Conservation (phyloP, 2,797 vertebrate genomes). For the Phataginus tetradactyla region DNA sequence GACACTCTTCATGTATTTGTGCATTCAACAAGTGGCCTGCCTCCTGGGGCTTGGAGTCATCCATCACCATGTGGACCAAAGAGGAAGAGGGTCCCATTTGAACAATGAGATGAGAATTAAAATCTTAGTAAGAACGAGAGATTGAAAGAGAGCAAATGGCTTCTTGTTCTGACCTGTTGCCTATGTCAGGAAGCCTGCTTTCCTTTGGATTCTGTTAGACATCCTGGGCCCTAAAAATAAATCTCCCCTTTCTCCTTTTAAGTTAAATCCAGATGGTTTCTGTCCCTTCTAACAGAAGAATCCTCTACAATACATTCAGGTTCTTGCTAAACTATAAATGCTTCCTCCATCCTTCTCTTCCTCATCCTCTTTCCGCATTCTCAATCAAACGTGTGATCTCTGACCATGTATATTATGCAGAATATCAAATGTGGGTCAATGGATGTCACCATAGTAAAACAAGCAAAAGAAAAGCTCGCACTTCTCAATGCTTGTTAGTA, state of each 20-base stretch:
- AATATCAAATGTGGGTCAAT: constrained; percentile 67
- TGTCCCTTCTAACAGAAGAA: background rate
- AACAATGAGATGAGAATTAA: background rate
- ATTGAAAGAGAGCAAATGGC: background rate
- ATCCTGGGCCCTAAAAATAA: constrained; percentile 13
- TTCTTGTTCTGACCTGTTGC: background rate
- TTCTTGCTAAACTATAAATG: background rate
- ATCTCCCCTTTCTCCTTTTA: background rate
- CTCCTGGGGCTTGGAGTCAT: background rate
- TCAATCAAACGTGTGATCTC: background rate
- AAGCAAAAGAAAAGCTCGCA: constrained; percentile 48
- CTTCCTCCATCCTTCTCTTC: background rate
- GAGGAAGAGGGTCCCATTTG: background rate
- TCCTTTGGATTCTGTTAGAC: constrained; percentile 1
- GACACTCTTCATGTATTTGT: background rate
- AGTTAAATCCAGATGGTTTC: constrained; percentile 27
- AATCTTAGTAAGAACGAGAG: background rate
- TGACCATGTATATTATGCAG: constrained; percentile 32
- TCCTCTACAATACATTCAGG: background rate
- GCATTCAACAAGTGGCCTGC: background rate
- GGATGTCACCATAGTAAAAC: constrained; percentile 63
- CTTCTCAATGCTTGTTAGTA: constrained; percentile 51
- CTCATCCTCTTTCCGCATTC: background rate
- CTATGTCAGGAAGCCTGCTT: background rate
- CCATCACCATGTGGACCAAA: background rate